Evolutionary conservation across 1,140 invertebrate species (phyloP).

Genomic region (Temnothorax curvispinosus): DNA sequence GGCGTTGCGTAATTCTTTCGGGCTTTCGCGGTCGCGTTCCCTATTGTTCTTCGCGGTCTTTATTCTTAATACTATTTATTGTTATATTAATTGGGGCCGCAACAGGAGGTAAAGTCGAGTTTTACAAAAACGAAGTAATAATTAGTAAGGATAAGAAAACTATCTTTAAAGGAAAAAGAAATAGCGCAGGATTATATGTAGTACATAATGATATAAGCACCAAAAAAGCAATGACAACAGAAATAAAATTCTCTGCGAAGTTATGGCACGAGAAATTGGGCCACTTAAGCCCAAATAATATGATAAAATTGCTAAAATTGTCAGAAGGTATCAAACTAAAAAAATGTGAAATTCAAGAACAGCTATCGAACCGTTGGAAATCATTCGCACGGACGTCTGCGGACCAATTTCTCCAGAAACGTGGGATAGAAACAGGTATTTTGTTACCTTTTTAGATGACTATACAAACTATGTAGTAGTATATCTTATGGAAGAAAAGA

Average conservation of each 20-base stretch:
- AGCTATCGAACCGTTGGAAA: conserved; percentile 7
- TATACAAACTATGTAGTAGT: conserved; percentile 22
- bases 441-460: conserved; percentile 45
- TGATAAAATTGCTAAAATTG: background rate
- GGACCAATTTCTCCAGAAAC: conserved; percentile 47
- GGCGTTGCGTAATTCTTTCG: too few species aligned
- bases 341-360: background rate
- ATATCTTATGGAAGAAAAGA: conserved; percentile 13
- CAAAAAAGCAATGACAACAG: background rate
- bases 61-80: too few species aligned
- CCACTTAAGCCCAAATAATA: conserved; percentile 2
- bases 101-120: conserved; percentile 24
- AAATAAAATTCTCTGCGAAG: background rate
- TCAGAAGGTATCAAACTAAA: background rate
- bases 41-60: too few species aligned
- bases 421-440: conserved; percentile 25
- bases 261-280: conserved; percentile 7
- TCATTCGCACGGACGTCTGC: conserved; percentile 55
- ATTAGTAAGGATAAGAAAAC: background rate
- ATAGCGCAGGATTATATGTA: background rate
- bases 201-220: background rate
- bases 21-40: too few species aligned
- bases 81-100: too few species aligned
- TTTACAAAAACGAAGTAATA: background rate
- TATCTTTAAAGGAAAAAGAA: background rate